Evolutionary conservation across 2,797 vertebrate genomes (phyloP).

Genomic region (Centropyge bicolor): DNA sequence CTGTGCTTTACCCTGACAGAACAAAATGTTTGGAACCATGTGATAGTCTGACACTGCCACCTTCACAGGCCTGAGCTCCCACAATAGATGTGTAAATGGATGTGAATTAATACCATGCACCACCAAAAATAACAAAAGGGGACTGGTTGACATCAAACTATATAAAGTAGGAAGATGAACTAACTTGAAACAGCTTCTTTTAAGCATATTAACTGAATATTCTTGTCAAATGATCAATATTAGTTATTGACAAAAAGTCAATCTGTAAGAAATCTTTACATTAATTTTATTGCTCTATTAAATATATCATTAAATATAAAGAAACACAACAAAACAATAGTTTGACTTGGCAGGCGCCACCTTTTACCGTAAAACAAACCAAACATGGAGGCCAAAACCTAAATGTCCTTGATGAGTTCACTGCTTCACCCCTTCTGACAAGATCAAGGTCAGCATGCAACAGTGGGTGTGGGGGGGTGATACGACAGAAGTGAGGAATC

Average conservation of each 20-base stretch:
- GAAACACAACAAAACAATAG: no score
- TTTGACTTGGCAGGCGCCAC: not conserved
- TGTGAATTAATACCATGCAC: not conserved
- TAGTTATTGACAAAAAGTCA: not conserved
- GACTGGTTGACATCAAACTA: not conserved
- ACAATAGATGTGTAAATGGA: not conserved
- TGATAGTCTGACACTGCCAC: no score
- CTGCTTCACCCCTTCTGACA: constrained; percentile 3
- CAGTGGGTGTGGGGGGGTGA: not conserved
- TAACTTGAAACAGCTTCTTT: not conserved
- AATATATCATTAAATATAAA: no score
- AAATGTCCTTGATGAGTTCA: not conserved
- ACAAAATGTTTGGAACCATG: not conserved
- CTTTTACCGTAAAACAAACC: not conserved
- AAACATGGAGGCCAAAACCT: not conserved
- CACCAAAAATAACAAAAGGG: not conserved
- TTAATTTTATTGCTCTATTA: not conserved
- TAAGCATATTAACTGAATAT: no score
- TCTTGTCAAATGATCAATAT: not conserved
- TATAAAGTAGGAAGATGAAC: not conserved
- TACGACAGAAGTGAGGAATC: constrained; percentile 77
- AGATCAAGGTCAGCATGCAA: constrained; percentile 88
- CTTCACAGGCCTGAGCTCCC: not conserved
- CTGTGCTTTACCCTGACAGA: not conserved
- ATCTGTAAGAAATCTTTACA: not conserved